Evolutionary conservation across 2,113 vertebrate species (phyloP), one percentile per base, ranked within the genome.

Genomic region (Sitta europaea): DNA sequence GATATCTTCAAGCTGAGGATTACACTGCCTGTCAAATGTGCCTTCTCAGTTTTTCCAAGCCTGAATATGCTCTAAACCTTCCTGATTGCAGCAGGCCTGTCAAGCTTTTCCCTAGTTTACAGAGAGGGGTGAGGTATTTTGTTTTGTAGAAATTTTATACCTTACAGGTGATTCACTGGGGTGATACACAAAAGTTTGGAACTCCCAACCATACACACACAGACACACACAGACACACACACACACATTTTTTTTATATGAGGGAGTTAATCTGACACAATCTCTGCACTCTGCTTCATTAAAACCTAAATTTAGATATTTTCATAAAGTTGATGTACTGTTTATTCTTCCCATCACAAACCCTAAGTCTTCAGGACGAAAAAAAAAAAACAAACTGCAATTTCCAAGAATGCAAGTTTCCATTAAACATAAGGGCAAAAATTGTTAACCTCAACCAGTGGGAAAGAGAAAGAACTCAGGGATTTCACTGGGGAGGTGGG

Each of bases 381-480:
- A 76, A 84, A 96, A 96, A 79, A 59, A 22, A 65, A 40, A 35
- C 29, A n/a, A 11, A 63, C n/a, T 54, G n/a, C 58, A 57, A 94
- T 94, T 97, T 97, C 95, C 97, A 96, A 96, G 97, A 98, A 98
- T 95, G 94, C 68, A 97, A 98, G 83, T 97, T 98, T 97, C 97
- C 97, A 96, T 97, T 96, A 94, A 95, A 73, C 74, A 70, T 54
- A 21, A 47, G 77, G 65, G 95, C 92, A 95, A 97, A 96, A 93
- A 90, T 51, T 77, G 35, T 55, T 86, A 93, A 92, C 67, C 45
- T 84, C 43, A 79, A 95, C 89, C 71, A 90, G 70, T 85, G 80
- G 87, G 94, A 94, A 96, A 68, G 61, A 35, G n/a, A 90, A 82
- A 4, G 36, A 86, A 67, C 86, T 88, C 57, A 65, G 47, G 2